These are phyloP conservation scores for Cichlasoma orientale DNA, from an alignment of 2,797 vertebrate genomes.

Conservation along the genomic window DNA sequence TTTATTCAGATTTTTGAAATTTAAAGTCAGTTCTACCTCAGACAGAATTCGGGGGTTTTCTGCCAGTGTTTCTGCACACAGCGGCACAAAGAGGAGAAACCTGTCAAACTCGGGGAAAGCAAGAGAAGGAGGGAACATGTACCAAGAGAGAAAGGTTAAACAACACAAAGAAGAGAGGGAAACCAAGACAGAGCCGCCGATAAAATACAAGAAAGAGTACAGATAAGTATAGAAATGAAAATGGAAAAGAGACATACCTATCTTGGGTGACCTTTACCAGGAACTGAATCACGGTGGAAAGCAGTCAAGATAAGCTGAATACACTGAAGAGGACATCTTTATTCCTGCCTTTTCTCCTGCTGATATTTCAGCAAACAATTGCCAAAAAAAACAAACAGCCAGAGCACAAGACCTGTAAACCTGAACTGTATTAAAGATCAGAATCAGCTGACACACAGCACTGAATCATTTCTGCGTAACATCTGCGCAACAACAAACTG, in stretches of 20 bases:
- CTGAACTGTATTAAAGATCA: conserved; percentile 28
- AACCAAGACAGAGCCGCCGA: conserved; percentile 34
- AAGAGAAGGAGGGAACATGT: conserved; percentile 13
- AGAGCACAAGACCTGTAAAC: conserved; percentile 32
- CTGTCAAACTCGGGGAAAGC: conserved; percentile 14
- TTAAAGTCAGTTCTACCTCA: conserved; percentile 1
- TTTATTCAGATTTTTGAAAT: conserved; percentile 9
- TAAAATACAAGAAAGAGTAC: conserved; percentile 52
- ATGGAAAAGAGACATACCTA: conserved; percentile 64
- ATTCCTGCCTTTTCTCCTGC: conserved; percentile 64
- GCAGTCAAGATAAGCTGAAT: conserved; percentile 64
- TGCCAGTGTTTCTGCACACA: conserved; percentile 21
- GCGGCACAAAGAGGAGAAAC: conserved; percentile 14
- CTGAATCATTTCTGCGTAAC: not conserved
- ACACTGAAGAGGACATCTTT: conserved; percentile 65
- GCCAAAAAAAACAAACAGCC: conserved; percentile 40
- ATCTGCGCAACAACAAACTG: not conserved
- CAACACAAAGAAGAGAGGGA: conserved; percentile 25
- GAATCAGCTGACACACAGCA: conserved; percentile 12
- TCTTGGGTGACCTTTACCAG: conserved; percentile 69
- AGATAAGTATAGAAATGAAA: conserved; percentile 67
- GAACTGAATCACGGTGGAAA: conserved; percentile 56
- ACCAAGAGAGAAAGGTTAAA: conserved; percentile 51
- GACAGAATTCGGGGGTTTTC: not conserved
- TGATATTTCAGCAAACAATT: conserved; percentile 64